Evolutionary conservation across 2,113 vertebrate genomes (phyloP).

Genomic region (Pheucticus melanocephalus): DNA sequence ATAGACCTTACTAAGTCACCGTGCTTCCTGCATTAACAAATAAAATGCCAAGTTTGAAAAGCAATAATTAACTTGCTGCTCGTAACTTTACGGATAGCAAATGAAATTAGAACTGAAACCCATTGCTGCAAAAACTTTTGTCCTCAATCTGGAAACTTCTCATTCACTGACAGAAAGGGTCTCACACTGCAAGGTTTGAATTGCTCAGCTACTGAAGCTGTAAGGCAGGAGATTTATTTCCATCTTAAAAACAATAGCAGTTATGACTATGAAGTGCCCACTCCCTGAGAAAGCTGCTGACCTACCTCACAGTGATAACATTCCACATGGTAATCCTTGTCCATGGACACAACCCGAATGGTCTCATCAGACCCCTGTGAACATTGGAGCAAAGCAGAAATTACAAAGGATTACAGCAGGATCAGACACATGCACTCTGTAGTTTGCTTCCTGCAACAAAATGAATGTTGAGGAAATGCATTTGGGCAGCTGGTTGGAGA

Average conservation of each 20-base stretch:
- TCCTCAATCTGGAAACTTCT: neutral
- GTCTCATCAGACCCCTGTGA: slow-evolving; percentile 95
- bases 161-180: neutral
- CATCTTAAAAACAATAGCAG: neutral
- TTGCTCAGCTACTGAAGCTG: neutral
- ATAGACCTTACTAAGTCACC: neutral
- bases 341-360: slow-evolving; percentile 96
- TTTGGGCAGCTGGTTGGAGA: neutral
- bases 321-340: slow-evolving; percentile 94
- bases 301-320: slow-evolving; percentile 95
- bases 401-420: neutral
- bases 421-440: neutral
- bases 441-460: neutral
- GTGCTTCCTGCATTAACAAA: neutral
- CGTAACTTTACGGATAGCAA: neutral
- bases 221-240: neutral
- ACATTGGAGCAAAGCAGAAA: neutral
- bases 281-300: neutral
- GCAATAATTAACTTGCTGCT: neutral
- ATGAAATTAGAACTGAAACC: neutral
- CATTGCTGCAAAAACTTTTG: neutral
- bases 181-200: neutral
- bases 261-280: neutral
- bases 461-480: neutral
- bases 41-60: neutral